phyloP scores from a whole-genome alignment of 2,797 vertebrate genomes.

The Cercopithecus neglectus region DNA sequence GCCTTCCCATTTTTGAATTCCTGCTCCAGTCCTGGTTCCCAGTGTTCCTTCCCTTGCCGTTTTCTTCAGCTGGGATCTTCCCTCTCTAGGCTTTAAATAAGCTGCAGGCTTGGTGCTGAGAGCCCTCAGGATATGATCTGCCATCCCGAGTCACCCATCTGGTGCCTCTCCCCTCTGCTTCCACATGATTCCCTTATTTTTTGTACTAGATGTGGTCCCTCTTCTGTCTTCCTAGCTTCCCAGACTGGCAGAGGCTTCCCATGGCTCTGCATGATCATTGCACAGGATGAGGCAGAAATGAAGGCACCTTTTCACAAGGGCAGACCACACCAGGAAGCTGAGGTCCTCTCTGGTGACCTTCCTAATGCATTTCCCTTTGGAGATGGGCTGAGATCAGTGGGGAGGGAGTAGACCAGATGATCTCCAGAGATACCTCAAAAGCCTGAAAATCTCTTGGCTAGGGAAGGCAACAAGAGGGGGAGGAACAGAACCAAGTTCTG shows the following conservation, averaged over 20 bases:
- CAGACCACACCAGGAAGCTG: neutral
- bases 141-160: neutral
- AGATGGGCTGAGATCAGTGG: neutral
- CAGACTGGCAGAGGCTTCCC: neutral
- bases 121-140: neutral
- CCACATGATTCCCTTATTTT: neutral
- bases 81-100: slow-evolving; percentile 37
- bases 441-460: neutral
- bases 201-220: neutral
- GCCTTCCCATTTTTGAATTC: slow-evolving; percentile 62
- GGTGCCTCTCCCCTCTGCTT: neutral
- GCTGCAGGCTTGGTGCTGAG: neutral
- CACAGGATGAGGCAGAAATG: neutral
- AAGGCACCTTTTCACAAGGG: neutral
- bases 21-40: slow-evolving; percentile 34
- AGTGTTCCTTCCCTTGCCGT: neutral
- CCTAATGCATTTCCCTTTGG: neutral
- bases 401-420: neutral
- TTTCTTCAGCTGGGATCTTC: slow-evolving; percentile 32
- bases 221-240: neutral
- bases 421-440: slow-evolving; percentile 15
- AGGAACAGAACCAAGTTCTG: slow-evolving; percentile 16
- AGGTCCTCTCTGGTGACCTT: neutral
- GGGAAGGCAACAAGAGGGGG: neutral
- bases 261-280: neutral